Base-by-base conservation (phyloP, 23 tunicate species). In the Ascidia mentula region DNA sequence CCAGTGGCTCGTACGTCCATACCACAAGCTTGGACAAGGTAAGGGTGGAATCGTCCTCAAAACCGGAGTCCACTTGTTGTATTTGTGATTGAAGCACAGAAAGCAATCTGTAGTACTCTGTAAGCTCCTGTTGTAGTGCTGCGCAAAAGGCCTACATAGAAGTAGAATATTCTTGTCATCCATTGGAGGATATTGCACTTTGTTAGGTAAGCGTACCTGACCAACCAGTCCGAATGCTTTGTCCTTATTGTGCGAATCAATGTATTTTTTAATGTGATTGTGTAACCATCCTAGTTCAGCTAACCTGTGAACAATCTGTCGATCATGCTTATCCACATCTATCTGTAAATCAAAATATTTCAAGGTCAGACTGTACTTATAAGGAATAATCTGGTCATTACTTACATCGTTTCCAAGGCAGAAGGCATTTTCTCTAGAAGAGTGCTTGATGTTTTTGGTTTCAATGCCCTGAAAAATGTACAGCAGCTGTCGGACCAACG, bases 101-200 rank as follows among this genome's bases (percentile, higher is more conserved):
- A 6, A 93, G 72, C 15, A 84, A 69, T 53, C 86, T 75, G 60
- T 84, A 87, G 72, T 87, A 93, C 35, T 88, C 98, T 9, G 59
- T 77, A 0, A 93, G 86, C 59, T 93, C 98, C 61, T 79, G 86
- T 37, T 85, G 86, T 31, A 93, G 46, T 35, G 98, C 92, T 33
- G 98, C 98, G 84, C 98, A 93, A 38, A 93, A 93, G 20, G 98
- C 98, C 87, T 93, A 77, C 22, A 82, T 69, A 75, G 65, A 53
- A 53, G 24, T 9, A 15, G 53, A 42, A 42, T 42, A 9, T 42
- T 42, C 15, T 9, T 9, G 53, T 42, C 15, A 12, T 42, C 15
- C 15, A 12, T 42, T 12, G 53, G n/a, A n/a, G n/a, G n/a, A n/a
- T n/a, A n/a, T n/a, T n/a, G n/a, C n/a, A n/a, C n/a, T n/a, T n/a